Conservation (phyloP, 2,888 invertebrate species). For the Eupithecia inturbata region DNA sequence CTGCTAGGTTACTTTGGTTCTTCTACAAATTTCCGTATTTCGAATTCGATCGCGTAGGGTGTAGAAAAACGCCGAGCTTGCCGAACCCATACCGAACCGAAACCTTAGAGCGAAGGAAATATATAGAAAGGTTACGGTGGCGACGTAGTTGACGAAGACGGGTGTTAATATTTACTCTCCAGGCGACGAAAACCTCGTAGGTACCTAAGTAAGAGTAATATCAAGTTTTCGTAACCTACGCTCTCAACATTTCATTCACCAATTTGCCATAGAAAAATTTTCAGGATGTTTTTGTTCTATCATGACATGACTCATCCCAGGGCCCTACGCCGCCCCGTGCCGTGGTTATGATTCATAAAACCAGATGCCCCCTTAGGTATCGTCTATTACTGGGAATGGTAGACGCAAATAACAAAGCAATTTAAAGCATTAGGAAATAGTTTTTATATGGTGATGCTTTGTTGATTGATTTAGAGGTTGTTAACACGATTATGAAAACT, state of each 20-base stretch:
- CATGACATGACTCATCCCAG: conserved; percentile 23
- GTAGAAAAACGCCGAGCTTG: too few relatives aligned
- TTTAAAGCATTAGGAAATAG: neutral
- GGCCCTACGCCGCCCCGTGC: conserved; percentile 3
- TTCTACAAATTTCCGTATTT: too few relatives aligned
- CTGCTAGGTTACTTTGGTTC: too few relatives aligned
- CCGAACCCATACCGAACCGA: too few relatives aligned
- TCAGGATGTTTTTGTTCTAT: conserved; percentile 25
- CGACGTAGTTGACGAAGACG: too few relatives aligned
- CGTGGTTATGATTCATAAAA: conserved; percentile 40
- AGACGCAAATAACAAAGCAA: conserved; percentile 21
- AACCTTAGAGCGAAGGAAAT: too few relatives aligned
- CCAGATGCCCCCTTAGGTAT: conserved; percentile 39
- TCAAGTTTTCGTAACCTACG: neutral
- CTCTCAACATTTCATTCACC: neutral
- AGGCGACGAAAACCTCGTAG: too few relatives aligned
- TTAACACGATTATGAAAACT: neutral
- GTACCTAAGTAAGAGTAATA: too few relatives aligned
- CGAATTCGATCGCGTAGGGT: too few relatives aligned
- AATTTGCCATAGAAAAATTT: conserved; percentile 3
- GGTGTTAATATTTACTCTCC: too few relatives aligned
- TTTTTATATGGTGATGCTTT: neutral
- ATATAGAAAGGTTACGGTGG: too few relatives aligned
- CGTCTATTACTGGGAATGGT: conserved; percentile 33
- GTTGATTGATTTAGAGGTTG: neutral